phyloP scores from a whole-genome alignment of 92 coral and sea anemone genomes.

The Pocillopora meandrina region DNA sequence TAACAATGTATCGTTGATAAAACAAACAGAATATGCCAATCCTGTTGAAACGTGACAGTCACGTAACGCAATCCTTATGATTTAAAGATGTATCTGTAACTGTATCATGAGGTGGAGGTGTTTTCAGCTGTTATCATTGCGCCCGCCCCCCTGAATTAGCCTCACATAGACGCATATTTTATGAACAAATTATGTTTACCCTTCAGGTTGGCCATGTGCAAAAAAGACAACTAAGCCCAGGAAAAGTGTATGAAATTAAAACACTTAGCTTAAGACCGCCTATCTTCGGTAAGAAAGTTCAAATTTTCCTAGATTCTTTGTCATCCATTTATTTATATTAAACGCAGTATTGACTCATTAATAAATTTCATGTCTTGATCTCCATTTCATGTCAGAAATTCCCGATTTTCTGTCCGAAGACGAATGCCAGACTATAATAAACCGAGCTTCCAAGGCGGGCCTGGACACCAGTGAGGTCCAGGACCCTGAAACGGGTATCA shows the following conservation, averaged over 20 bases:
- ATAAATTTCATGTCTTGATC: neutral
- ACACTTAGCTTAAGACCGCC: constrained; percentile 79
- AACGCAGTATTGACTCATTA: too few relatives aligned
- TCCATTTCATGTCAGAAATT: constrained; percentile 55
- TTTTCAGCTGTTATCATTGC: too few relatives aligned
- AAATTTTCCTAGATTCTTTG: neutral
- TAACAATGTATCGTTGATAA: too few relatives aligned
- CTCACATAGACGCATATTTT: too few relatives aligned
- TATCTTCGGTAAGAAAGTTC: constrained; percentile 66
- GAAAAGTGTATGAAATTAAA: constrained; percentile 71
- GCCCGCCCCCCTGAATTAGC: neutral
- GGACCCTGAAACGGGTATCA: constrained; percentile 70
- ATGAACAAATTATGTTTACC: neutral
- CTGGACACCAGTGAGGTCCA: constrained; percentile 82
- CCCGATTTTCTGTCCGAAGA: constrained; percentile 76
- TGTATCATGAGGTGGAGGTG: neutral
- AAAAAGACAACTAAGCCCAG: constrained; percentile 72
- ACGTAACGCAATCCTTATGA: too few relatives aligned
- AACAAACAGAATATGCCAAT: too few relatives aligned
- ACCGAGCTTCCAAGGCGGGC: constrained; percentile 60
- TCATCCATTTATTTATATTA: too few relatives aligned
- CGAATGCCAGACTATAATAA: constrained; percentile 73
- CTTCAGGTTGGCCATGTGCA: constrained; percentile 79
- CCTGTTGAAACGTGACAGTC: too few relatives aligned
- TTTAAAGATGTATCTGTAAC: too few relatives aligned